These are phyloP conservation scores for Pitta sordida DNA, from an alignment of 2,113 vertebrate genomes.

Conservation along the genomic window DNA sequence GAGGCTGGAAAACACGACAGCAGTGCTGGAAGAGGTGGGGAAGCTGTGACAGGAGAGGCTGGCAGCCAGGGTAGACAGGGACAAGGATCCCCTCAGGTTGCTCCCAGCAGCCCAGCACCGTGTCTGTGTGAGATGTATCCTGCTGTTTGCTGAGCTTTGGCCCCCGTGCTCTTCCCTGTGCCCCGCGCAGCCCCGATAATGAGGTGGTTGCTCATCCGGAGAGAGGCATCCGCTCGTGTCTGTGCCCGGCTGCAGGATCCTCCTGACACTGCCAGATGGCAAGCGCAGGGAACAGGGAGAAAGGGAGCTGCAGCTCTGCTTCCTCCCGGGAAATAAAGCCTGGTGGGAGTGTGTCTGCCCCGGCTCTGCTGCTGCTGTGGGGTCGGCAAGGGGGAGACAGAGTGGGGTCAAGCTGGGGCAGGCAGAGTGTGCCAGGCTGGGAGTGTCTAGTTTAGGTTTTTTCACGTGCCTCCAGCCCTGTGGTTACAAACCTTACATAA, in stretches of 20 bases:
- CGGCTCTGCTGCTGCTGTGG: not conserved
- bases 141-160: not conserved
- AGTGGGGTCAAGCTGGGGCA: not conserved
- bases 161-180: not conserved
- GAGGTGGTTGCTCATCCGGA: not conserved
- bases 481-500: conserved; percentile 2
- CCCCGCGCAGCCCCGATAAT: not conserved
- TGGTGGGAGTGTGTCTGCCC: not conserved
- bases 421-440: not conserved
- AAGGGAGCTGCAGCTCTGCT: not conserved
- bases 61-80: not conserved
- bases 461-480: not conserved
- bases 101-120: not conserved
- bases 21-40: not conserved
- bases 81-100: fast-evolving
- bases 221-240: not conserved
- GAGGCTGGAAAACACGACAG: not conserved
- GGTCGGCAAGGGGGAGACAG: not conserved
- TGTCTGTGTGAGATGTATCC: fast-evolving
- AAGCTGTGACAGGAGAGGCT: not conserved
- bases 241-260: not conserved
- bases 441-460: not conserved
- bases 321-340: not conserved
- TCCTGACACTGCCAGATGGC: conserved; percentile 34
- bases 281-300: not conserved